Conservation (phyloP, 2,113 vertebrate species). For the Cephalopholis sonnerati region DNA sequence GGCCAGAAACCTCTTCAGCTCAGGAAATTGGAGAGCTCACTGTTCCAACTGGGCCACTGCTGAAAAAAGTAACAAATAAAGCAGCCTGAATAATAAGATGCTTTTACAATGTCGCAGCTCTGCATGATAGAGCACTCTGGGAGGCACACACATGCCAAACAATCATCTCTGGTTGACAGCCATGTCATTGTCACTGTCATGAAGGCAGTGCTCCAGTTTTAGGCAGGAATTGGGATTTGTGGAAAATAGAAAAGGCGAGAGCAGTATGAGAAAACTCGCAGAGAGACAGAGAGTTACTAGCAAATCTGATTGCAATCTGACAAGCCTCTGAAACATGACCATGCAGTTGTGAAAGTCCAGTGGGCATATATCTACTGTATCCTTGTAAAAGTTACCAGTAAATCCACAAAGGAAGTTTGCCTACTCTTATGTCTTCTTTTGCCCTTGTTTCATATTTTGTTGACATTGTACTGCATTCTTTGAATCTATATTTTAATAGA, state of each 20-base stretch:
- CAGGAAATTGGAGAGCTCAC: background rate
- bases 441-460: background rate
- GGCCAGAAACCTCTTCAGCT: background rate
- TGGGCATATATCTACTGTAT: background rate
- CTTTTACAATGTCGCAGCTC: background rate
- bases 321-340: background rate
- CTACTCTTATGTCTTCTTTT: background rate
- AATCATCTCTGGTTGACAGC: slow-evolving; percentile 23
- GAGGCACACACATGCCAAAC: slow-evolving; percentile 29
- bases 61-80: slow-evolving; percentile 11
- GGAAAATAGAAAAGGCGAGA: background rate
- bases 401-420: background rate
- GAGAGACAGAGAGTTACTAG: background rate
- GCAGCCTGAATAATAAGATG: slow-evolving; percentile 20
- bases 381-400: background rate
- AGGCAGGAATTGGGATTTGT: slow-evolving; percentile 2
- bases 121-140: background rate
- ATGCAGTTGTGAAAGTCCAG: background rate
- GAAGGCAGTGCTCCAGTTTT: slow-evolving; percentile 23
- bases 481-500: background rate
- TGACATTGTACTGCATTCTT: background rate
- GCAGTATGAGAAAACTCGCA: background rate
- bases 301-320: background rate
- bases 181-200: slow-evolving; percentile 19
- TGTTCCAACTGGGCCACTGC: background rate